A percentile compares a stretch with the other conserved stretches of the same genome.
phyloP scores from a whole-genome alignment of 35 echinoderm and acorn worm species.

The Antedon bifida region DNA sequence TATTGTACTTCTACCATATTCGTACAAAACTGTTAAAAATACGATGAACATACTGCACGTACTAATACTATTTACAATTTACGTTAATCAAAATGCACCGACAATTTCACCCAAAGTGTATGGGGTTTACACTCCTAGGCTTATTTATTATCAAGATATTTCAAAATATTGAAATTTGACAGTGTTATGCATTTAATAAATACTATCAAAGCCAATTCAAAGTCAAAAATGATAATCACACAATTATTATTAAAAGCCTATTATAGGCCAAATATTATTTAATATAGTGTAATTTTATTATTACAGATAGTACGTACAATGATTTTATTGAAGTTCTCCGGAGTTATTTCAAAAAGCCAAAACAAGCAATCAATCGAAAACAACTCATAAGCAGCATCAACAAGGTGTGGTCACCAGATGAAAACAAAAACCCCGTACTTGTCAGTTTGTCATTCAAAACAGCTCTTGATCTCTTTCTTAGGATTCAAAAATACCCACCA shows the following conservation, averaged over 20 bases:
- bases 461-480: constrained; percentile 63
- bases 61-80: too few species aligned
- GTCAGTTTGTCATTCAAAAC: constrained; percentile 67
- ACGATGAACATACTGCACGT: too few species aligned
- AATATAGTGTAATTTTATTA: too few species aligned
- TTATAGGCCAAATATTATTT: too few species aligned
- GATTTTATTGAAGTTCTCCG: constrained; percentile 6
- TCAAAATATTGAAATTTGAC: too few species aligned
- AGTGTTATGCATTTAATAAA: too few species aligned
- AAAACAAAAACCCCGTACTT: constrained; percentile 20
- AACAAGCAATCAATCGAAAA: constrained; percentile 4
- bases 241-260: too few species aligned
- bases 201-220: too few species aligned
- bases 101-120: background rate
- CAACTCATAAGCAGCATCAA: constrained; percentile 21
- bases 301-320: constrained; percentile 5
- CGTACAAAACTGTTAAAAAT: too few species aligned
- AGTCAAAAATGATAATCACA: too few species aligned
- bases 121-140: background rate
- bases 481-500: constrained; percentile 59
- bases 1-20: too few species aligned
- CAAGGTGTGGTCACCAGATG: constrained; percentile 9
- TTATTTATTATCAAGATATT: background rate
- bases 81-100: background rate
- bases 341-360: background rate